Conservation (phyloP, 2,113 vertebrate species). For the Cyanoderma ruficeps region DNA sequence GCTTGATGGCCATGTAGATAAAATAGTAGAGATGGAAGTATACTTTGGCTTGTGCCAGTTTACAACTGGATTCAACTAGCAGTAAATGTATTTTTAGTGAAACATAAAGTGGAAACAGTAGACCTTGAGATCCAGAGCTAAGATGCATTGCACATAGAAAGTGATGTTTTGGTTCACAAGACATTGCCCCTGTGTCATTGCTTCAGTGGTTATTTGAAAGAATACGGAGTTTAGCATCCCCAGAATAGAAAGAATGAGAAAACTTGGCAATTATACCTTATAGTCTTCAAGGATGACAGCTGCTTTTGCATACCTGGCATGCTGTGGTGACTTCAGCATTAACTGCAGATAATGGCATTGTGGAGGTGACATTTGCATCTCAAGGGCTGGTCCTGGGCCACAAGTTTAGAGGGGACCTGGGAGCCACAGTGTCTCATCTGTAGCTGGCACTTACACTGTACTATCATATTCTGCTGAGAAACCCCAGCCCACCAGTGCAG, state of each 20-base stretch:
- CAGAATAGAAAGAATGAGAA: background rate
- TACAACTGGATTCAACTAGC: background rate
- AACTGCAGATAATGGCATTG: background rate
- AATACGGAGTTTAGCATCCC: background rate
- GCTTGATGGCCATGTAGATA: background rate
- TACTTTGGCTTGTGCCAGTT: background rate
- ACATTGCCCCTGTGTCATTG: background rate
- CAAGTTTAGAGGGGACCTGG: fast-evolving
- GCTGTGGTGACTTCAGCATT: background rate
- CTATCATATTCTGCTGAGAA: background rate
- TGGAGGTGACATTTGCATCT: background rate
- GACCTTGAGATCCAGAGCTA: background rate
- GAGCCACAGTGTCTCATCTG: background rate
- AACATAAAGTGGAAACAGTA: background rate
- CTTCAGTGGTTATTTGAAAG: background rate
- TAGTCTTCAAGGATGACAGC: background rate
- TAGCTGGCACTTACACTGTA: background rate
- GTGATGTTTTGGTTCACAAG: background rate
- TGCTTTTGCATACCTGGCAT: background rate
- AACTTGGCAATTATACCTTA: background rate
- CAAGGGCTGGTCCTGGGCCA: background rate
- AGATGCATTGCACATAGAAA: background rate
- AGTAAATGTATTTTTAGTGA: background rate
- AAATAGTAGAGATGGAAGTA: background rate
- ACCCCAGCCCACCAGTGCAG: background rate